Evolutionary conservation across 1,140 invertebrate species (phyloP), one percentile per base, ranked within the genome.

Genomic region (Drosophila ananassae): DNA sequence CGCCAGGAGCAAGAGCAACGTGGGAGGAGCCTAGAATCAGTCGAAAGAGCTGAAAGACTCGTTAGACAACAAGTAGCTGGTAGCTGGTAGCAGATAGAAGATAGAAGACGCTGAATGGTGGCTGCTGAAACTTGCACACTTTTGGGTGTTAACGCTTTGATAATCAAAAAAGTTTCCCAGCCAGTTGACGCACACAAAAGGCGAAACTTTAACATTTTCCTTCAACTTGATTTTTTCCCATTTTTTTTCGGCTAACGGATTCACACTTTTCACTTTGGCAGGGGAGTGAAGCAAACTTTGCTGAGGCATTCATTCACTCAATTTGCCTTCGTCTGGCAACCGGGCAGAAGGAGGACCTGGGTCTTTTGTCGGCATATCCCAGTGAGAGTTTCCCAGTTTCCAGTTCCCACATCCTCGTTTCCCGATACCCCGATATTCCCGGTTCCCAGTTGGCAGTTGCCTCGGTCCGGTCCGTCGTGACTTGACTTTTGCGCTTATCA

Each of bases 131-230:
- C 58, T 85, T 87, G 78, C 73, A 87, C 78, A 87, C 74, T 85
- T 87, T 89, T 74, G 58, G 84, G 79, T 89, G 84, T 81, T 83
- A 89, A 89, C 83, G 83, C 72, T 83, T 89, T 89, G 83, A 89
- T 89, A 89, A 89, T 89, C 83, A 89, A 89, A 79, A 89, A 89
- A 89, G 64, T 89, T 87, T 85, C 61, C 44, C 60, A 66, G 60
- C 63, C 84, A 87, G 61, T 87, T 87, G 83, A 83, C 75, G 72
- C 76, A 63, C 79, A 87, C 83, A 85, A 87, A 82, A 87, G 73
- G 61, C 67, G 46, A 78, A 78, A 77, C 82, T 87, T 87, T 60
- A 74, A 60, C 57, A 75, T 78, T 85, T 82, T 69, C 52, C 63
- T 69, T 69, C 66, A 63, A 37, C 67, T 69, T 69, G 67, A 69